A percentile compares a stretch with the other conserved stretches of the same genome.
phyloP scores from a whole-genome alignment of 1,140 invertebrate species.

The Monochamus saltuarius region DNA sequence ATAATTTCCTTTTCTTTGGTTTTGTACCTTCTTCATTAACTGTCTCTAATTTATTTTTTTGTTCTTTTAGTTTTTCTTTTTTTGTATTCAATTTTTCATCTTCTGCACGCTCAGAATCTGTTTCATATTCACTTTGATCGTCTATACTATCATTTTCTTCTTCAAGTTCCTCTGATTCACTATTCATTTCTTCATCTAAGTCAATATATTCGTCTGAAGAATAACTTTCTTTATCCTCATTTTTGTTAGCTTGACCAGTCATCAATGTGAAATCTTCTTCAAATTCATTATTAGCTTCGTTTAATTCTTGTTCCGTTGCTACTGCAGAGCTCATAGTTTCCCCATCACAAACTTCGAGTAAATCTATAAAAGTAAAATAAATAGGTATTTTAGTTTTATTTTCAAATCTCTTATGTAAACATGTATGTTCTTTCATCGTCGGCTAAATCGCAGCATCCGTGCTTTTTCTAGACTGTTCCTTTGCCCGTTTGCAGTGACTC shows the following conservation, averaged over 20 bases:
- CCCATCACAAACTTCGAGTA: slow-evolving; percentile 77
- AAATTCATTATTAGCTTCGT: slow-evolving; percentile 64
- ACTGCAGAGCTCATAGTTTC: slow-evolving; percentile 66
- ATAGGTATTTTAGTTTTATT: not conserved
- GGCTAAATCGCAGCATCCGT: too few relatives aligned
- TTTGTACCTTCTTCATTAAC: slow-evolving; percentile 33
- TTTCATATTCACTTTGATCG: slow-evolving; percentile 35
- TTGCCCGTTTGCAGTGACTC: too few relatives aligned
- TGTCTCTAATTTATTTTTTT: slow-evolving; percentile 42
- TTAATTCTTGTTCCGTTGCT: slow-evolving; percentile 64
- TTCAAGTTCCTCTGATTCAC: slow-evolving; percentile 34
- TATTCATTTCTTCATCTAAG: slow-evolving; percentile 35
- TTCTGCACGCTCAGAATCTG: slow-evolving; percentile 21
- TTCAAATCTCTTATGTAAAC: slow-evolving; percentile 4
- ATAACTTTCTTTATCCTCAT: not conserved
- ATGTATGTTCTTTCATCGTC: too few relatives aligned
- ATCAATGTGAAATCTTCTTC: slow-evolving; percentile 62
- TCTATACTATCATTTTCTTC: slow-evolving; percentile 29
- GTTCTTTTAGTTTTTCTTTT: too few relatives aligned
- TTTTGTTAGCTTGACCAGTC: slow-evolving; percentile 20
- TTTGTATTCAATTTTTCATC: too few relatives aligned
- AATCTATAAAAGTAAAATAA: slow-evolving; percentile 56
- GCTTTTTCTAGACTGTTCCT: too few relatives aligned
- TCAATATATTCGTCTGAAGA: slow-evolving; percentile 9
- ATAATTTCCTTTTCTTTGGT: not conserved